A percentile compares a stretch with the other conserved stretches of the same genome.
These are phyloP conservation scores for Sebastes hopkinsi DNA, from an alignment of 2,797 vertebrate genomes.

Conservation along the genomic window DNA sequence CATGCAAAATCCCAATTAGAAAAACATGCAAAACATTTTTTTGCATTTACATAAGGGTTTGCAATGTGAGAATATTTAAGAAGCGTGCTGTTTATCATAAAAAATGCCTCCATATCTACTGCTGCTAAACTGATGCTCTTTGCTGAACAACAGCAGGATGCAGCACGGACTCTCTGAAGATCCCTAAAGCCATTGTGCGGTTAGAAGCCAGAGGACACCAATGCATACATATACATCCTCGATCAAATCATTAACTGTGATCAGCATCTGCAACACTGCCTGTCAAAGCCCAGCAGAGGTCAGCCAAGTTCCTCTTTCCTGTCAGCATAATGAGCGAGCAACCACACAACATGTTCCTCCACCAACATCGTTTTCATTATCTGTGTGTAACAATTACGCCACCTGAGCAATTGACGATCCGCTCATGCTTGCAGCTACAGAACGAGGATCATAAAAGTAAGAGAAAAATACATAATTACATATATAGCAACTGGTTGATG, in stretches of 20 bases:
- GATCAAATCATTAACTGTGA: constrained; percentile 26
- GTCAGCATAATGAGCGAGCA: constrained; percentile 36
- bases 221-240: background rate
- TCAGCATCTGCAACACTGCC: constrained; percentile 57
- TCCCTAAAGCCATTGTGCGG: background rate
- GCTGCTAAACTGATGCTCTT: background rate
- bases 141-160: background rate
- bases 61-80: background rate
- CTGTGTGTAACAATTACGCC: constrained; percentile 31
- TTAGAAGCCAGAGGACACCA: constrained; percentile 7
- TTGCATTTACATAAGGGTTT: background rate
- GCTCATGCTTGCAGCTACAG: background rate
- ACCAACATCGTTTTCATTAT: constrained; percentile 30
- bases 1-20: constrained; percentile 23
- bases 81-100: background rate
- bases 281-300: constrained; percentile 76
- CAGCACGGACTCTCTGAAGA: background rate
- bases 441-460: background rate
- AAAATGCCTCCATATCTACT: too few species aligned
- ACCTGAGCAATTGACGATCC: constrained; percentile 8
- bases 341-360: constrained; percentile 33
- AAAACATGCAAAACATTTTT: background rate
- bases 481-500: constrained; percentile 17
- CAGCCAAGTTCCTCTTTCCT: constrained; percentile 71
- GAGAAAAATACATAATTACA: constrained; percentile 23